Evolutionary conservation across 2,888 invertebrate species (phyloP).

Genomic region (Cephalotes varians): DNA sequence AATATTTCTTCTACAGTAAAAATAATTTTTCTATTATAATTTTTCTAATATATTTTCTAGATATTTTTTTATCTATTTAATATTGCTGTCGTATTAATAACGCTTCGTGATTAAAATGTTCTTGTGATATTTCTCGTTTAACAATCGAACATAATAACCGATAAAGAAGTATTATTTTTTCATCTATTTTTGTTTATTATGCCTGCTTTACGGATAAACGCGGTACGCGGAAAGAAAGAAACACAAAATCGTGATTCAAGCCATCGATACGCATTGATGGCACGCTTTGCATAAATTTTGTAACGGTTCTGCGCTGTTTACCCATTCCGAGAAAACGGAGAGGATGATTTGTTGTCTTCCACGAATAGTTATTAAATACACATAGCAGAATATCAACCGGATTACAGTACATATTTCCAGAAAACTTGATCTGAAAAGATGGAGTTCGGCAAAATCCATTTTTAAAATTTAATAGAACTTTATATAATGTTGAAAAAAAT

Average conservation of each 20-base stretch:
- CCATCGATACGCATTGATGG: slow-evolving; percentile 35
- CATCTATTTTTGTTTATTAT: slow-evolving; percentile 51
- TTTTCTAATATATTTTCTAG: neutral
- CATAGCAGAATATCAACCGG: slow-evolving; percentile 1
- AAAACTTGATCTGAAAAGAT: neutral
- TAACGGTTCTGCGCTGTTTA: slow-evolving; percentile 27
- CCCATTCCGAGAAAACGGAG: slow-evolving; percentile 28
- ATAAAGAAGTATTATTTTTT: slow-evolving; percentile 15
- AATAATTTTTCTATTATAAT: neutral
- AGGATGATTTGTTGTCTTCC: slow-evolving; percentile 65
- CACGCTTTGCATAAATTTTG: slow-evolving; percentile 34
- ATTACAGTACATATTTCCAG: neutral
- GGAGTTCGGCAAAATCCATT: neutral
- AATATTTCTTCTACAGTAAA: neutral
- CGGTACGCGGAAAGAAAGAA: slow-evolving; percentile 34
- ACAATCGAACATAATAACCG: neutral
- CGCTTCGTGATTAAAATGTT: neutral
- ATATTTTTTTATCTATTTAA: neutral
- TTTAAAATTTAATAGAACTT: neutral
- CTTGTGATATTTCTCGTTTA: neutral
- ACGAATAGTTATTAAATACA: slow-evolving; percentile 57
- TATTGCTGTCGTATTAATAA: neutral
- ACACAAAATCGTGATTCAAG: slow-evolving; percentile 35
- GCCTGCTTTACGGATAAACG: slow-evolving; percentile 49
- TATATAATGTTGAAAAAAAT: neutral